Conservation (phyloP, 2,888 invertebrate genomes). For the Yponomeuta evonymella region DNA sequence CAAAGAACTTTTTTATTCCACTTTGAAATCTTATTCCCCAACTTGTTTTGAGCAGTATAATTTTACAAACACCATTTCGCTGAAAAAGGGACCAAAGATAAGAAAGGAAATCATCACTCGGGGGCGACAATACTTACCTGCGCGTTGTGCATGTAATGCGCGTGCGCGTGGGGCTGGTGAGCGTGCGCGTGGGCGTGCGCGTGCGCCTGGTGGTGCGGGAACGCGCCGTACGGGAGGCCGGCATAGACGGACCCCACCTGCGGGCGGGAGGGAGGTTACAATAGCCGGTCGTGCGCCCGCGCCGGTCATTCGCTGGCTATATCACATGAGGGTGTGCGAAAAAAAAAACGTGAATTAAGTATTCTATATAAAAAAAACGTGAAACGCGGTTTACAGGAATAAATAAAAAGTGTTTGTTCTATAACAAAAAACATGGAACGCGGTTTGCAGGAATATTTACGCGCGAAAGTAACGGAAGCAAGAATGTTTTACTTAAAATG, state of each 20-base stretch:
- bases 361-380: too few species aligned
- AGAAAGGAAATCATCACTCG: not conserved
- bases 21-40: too few species aligned
- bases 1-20: too few species aligned
- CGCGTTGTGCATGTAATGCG: conserved; percentile 44
- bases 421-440: too few species aligned
- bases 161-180: conserved; percentile 37
- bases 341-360: too few species aligned
- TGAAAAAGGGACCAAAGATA: not conserved
- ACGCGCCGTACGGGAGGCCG: conserved; percentile 61
- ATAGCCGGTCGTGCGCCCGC: not conserved
- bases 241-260: conserved; percentile 70
- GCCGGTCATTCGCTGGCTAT: not conserved
- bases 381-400: too few species aligned
- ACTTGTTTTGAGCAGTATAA: too few species aligned
- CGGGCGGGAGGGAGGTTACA: not conserved
- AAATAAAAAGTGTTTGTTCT: too few species aligned
- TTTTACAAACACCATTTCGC: not conserved
- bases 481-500: too few species aligned
- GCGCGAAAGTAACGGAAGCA: too few species aligned
- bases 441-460: too few species aligned
- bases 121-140: conserved; percentile 40
- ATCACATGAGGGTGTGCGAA: not conserved
- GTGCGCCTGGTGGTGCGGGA: conserved; percentile 54
- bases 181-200: conserved; percentile 16